Conservation (phyloP, 1,140 invertebrate species). For the Caenorhabditis briggsae region DNA sequence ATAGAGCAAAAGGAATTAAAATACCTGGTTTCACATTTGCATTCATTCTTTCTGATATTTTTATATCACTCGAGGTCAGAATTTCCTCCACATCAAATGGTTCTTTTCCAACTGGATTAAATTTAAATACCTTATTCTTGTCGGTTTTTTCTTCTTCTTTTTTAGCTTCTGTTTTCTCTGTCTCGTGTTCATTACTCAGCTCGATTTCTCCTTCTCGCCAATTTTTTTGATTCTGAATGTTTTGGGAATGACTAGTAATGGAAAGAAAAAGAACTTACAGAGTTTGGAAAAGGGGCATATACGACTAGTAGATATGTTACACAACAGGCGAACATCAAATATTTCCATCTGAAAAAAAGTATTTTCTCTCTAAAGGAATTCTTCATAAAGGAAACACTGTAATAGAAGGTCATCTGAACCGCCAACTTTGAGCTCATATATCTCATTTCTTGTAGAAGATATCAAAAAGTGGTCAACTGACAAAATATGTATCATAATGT, state of each 20-base stretch:
- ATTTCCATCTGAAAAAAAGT: conserved; percentile 43
- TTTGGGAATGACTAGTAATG: background rate
- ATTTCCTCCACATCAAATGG: conserved; percentile 68
- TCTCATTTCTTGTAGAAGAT: too few relatives aligned
- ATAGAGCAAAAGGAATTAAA: background rate
- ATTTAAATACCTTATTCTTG: background rate
- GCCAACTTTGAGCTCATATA: too few relatives aligned
- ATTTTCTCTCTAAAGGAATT: too few relatives aligned
- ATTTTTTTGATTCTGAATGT: background rate
- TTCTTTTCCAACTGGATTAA: conserved; percentile 77
- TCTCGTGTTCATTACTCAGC: background rate
- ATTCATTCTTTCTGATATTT: conserved; percentile 52
- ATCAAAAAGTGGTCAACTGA: too few relatives aligned
- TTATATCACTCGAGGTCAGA: conserved; percentile 48
- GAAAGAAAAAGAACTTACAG: background rate
- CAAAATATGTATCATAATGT: too few relatives aligned
- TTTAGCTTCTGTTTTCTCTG: background rate
- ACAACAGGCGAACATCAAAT: conserved; percentile 43
- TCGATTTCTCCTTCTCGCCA: conserved; percentile 18
- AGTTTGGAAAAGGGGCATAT: background rate
- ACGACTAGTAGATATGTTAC: conserved; percentile 33
- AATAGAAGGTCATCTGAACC: too few relatives aligned
- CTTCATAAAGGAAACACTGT: too few relatives aligned
- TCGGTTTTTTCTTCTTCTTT: background rate
- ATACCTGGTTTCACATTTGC: conserved; percentile 40